Evolutionary conservation across 2,113 vertebrate genomes (phyloP).

Genomic region (Origma solitaria): DNA sequence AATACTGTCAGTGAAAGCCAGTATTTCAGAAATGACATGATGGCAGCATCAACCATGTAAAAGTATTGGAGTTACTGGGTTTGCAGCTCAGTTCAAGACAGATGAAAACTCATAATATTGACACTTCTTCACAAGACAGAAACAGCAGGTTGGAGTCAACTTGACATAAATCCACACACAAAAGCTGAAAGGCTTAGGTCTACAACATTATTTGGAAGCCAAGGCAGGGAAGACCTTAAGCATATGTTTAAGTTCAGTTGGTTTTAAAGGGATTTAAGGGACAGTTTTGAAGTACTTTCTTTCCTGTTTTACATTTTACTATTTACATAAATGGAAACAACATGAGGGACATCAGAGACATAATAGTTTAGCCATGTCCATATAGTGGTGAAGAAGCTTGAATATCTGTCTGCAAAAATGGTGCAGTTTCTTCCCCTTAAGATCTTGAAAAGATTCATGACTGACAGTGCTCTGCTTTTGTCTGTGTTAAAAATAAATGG

Average conservation of each 20-base stretch:
- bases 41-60: neutral
- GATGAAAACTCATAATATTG: neutral
- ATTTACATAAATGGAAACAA: neutral
- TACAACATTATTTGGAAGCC: neutral
- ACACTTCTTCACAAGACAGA: neutral
- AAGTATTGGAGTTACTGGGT: neutral
- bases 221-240: neutral
- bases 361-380: neutral
- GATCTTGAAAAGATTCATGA: neutral
- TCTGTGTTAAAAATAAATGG: neutral
- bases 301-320: neutral
- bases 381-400: neutral
- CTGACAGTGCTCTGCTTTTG: neutral
- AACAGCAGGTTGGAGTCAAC: neutral
- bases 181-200: neutral
- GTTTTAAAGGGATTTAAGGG: neutral
- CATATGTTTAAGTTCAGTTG: neutral
- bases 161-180: accelerated
- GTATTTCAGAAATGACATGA: neutral
- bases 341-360: neutral
- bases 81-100: neutral
- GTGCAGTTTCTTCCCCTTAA: neutral
- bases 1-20: neutral
- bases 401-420: neutral
- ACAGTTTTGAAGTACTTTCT: neutral